Base-by-base conservation (phyloP, 2,797 vertebrate species). In the Sparidentex hasta region DNA sequence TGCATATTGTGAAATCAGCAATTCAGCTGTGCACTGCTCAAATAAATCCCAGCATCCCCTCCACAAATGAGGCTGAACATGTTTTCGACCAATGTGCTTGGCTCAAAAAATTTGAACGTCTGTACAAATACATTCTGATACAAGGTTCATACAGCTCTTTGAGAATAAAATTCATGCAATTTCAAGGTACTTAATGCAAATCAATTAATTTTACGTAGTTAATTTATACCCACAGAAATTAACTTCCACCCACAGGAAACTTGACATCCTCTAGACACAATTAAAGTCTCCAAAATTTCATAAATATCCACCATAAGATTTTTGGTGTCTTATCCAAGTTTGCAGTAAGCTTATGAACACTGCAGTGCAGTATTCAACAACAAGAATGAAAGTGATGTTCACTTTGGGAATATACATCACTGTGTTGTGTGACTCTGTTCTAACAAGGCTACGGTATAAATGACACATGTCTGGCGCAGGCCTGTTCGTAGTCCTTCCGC, bases 401-500 rank as follows among this genome's bases (percentile, higher is more conserved):
- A 41, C 51, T 51, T 59, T 38, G 23, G 59, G n/a, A 76, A 23
- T 18, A 9, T 21, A 43, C 57, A 16, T 33, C 38, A 29, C 16
- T 56, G 29, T 46, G 43, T 38, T 64, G 67, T 38, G 20, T 59
- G 64, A 29, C 56, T 38, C 1, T 51, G 66, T 63, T 74, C 74
- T 38, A 78, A 71, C 74, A 67, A n/a, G 46, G 25, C 65, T 3
- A 2, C 12, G 59, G 23, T 33, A 72, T 76, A 81, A 88, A 80
- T 71, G 55, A 69, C 65, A 66, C 64, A 21, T 2, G 38, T 2
- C 38, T 18, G 64, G 29, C 69, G 50, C 44, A 66, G 80, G 79
- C 64, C 58, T 43, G 67, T 65, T 43, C 9, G 4, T 23, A 51
- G 56, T 74, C 77, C 74, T 84, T 87, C 86, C 65, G 6, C 54